Conservation (phyloP, 2,888 invertebrate species). For the Orchesella flavescens region DNA sequence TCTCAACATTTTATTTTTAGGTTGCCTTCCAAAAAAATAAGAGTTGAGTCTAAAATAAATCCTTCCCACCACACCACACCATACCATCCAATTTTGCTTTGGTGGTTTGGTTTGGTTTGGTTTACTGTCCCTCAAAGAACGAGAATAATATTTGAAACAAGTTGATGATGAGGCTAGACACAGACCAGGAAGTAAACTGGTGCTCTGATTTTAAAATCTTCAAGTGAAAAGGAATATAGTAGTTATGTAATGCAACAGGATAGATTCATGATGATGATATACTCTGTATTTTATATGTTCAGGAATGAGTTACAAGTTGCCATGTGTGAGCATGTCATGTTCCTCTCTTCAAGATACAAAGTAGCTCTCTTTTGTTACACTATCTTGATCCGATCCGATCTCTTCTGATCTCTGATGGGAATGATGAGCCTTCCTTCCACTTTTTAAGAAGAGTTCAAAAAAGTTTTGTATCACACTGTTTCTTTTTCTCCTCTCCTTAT, state of each 20-base stretch:
- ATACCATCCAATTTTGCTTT: constrained; percentile 2
- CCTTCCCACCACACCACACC: constrained; percentile 37
- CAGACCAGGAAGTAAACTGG: constrained; percentile 52
- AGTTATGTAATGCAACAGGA: constrained; percentile 40
- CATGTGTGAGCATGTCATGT: background rate
- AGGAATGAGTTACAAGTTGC: constrained; percentile 18
- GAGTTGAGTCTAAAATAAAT: constrained; percentile 59
- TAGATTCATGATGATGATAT: no score
- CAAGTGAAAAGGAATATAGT: background rate
- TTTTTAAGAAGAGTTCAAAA: constrained; percentile 49
- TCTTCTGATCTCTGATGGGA: no score
- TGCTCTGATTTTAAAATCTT: background rate
- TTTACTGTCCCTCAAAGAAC: no score
- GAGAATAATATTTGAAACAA: background rate
- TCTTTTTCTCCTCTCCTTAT: no score
- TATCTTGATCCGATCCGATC: no score
- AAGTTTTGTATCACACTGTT: no score
- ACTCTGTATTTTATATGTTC: no score
- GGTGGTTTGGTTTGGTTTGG: no score
- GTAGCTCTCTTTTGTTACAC: no score
- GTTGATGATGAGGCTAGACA: constrained; percentile 7
- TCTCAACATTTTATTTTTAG: constrained; percentile 56
- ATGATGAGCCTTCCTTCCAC: constrained; percentile 33
- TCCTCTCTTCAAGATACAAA: no score
- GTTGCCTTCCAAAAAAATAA: constrained; percentile 56